Evolutionary conservation across 2,888 invertebrate species (phyloP).

Genomic region (Dioctria linearis): DNA sequence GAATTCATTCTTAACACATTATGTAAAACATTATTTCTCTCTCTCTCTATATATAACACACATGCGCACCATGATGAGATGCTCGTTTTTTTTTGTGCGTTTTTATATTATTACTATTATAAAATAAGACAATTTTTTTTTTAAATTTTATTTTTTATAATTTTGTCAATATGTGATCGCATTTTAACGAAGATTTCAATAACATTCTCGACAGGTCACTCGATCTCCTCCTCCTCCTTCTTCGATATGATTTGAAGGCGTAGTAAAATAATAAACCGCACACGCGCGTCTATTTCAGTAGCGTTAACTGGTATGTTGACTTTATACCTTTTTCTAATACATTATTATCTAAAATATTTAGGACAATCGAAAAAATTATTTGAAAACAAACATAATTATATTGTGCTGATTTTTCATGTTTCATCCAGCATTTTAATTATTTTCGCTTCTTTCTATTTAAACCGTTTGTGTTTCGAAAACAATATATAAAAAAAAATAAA

Average conservation of each 20-base stretch:
- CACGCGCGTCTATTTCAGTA: slow-evolving; percentile 21
- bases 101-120: not conserved
- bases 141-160: slow-evolving; percentile 21
- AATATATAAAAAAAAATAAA: slow-evolving; percentile 5
- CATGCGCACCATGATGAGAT: slow-evolving; percentile 19
- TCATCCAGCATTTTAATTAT: slow-evolving; percentile 51
- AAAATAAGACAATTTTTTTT: slow-evolving; percentile 20
- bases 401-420: slow-evolving; percentile 53
- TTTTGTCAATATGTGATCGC: slow-evolving; percentile 23
- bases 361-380: slow-evolving; percentile 20
- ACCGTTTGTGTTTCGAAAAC: slow-evolving; percentile 34
- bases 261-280: slow-evolving; percentile 20
- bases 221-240: slow-evolving; percentile 43
- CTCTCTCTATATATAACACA: slow-evolving; percentile 19
- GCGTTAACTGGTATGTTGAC: slow-evolving; percentile 48
- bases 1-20: slow-evolving; percentile 44
- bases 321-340: slow-evolving; percentile 35
- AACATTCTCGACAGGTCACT: slow-evolving; percentile 52
- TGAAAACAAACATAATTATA: slow-evolving; percentile 20
- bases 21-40: slow-evolving; percentile 14
- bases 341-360: slow-evolving; percentile 27
- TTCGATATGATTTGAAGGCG: slow-evolving; percentile 41
- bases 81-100: slow-evolving; percentile 11
- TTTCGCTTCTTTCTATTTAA: slow-evolving; percentile 41
- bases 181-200: slow-evolving; percentile 51